Conservation (phyloP, 2,888 invertebrate species). For the Pachydiplax longipennis region DNA sequence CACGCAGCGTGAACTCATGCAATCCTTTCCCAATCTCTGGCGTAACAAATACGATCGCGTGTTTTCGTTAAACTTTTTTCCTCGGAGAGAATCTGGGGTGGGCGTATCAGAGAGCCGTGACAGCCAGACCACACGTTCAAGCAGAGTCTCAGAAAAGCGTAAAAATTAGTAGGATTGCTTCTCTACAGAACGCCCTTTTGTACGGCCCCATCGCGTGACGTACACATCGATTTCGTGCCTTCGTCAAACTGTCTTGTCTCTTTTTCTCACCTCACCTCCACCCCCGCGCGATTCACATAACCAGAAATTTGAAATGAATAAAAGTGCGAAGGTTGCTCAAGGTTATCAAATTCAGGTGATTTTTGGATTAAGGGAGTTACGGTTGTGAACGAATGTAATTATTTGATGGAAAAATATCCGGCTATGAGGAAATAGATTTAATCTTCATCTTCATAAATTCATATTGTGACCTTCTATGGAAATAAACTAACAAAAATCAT, state of each 20-base stretch:
- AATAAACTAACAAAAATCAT: too few relatives aligned
- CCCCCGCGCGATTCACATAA: background rate
- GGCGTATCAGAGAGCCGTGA: background rate
- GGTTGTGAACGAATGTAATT: too few relatives aligned
- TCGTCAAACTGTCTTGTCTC: slow-evolving; percentile 19
- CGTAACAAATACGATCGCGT: background rate
- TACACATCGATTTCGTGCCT: slow-evolving; percentile 7
- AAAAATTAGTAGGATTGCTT: background rate
- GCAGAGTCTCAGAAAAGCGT: background rate
- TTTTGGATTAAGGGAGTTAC: too few relatives aligned
- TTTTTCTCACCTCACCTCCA: background rate
- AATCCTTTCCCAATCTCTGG: background rate
- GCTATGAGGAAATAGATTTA: too few relatives aligned
- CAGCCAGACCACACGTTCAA: background rate
- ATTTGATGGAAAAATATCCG: too few relatives aligned
- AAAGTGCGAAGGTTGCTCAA: too few relatives aligned
- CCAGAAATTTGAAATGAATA: too few relatives aligned
- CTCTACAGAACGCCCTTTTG: background rate
- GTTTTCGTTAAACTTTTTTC: background rate
- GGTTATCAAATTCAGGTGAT: too few relatives aligned
- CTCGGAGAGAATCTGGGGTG: background rate
- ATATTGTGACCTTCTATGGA: too few relatives aligned
- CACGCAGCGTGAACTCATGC: background rate
- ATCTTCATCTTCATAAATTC: too few relatives aligned
- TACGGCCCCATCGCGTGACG: slow-evolving; percentile 1